Percentiles rank a stretch among this genome's conserved stretches.
Conservation (phyloP, 2,113 vertebrate genomes). For the Plestiodon gilberti region DNA sequence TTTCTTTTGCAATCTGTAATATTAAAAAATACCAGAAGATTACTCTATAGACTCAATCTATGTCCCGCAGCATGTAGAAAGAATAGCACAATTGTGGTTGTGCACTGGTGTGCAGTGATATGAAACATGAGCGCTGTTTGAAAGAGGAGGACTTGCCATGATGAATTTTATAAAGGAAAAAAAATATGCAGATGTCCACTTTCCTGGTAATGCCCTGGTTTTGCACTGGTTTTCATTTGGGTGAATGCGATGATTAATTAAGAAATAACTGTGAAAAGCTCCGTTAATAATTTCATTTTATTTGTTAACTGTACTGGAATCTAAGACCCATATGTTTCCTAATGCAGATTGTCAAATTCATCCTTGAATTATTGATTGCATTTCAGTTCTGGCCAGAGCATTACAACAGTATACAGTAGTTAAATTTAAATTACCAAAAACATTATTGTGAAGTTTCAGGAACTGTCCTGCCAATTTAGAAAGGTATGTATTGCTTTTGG, state of each 20-base stretch:
- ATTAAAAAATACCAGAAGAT: conserved; percentile 77
- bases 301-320: conserved; percentile 59
- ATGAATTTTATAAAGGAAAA: conserved; percentile 58
- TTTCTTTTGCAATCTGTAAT: conserved; percentile 74
- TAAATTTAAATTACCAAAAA: conserved; percentile 44
- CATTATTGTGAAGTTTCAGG: neutral
- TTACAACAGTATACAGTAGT: conserved; percentile 9
- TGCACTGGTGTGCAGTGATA: conserved; percentile 75
- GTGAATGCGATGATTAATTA: conserved; percentile 68
- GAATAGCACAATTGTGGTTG: conserved; percentile 74
- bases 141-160: conserved; percentile 60
- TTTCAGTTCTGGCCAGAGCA: conserved; percentile 6
- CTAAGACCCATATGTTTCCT: conserved; percentile 31
- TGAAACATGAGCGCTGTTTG: conserved; percentile 72
- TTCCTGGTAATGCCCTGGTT: conserved; percentile 61
- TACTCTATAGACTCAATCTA: conserved; percentile 71
- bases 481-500: neutral
- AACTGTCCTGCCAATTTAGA: neutral
- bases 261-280: conserved; percentile 70
- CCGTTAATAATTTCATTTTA: conserved; percentile 70
- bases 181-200: conserved; percentile 63
- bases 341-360: conserved; percentile 65
- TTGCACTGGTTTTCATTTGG: conserved; percentile 55
- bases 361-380: conserved; percentile 41
- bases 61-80: conserved; percentile 63